These are phyloP conservation scores for Lasiurus borealis DNA, from an alignment of 2,113 vertebrate species.

Conservation along the genomic window DNA sequence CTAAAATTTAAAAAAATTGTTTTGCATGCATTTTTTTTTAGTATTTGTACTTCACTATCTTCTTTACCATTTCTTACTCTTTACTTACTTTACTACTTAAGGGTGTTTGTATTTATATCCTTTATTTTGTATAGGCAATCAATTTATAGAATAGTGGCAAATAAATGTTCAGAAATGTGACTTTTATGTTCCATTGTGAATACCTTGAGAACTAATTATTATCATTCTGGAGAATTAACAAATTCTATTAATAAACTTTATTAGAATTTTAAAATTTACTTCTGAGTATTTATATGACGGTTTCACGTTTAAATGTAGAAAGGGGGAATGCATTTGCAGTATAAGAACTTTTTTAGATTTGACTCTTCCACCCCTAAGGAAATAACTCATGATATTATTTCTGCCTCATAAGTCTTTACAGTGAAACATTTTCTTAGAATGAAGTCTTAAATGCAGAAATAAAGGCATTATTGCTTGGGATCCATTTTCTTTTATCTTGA, in stretches of 20 bases:
- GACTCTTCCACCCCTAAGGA: not conserved
- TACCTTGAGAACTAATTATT: not conserved
- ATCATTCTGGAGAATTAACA: not conserved
- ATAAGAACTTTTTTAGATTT: not conserved
- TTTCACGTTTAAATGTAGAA: not conserved
- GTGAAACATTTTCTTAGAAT: not conserved
- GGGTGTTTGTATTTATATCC: not conserved
- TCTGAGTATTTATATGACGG: not conserved
- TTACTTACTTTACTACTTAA: not conserved
- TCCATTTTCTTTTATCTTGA: not conserved
- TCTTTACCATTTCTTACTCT: not conserved
- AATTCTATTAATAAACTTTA: not conserved
- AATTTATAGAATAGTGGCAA: not conserved
- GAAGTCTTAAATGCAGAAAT: not conserved
- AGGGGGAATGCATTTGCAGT: not conserved
- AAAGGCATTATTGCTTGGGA: not conserved
- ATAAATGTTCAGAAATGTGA: not conserved
- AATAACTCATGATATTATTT: not conserved
- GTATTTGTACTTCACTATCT: not conserved
- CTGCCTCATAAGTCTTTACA: not conserved
- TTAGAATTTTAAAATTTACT: conserved; percentile 6
- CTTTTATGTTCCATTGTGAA: not conserved
- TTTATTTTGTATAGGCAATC: not conserved
- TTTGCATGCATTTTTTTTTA: not conserved
- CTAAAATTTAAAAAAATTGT: not conserved